Base-by-base conservation (phyloP, 1,140 invertebrate species). In the Lepidotrigona ventralis region DNA sequence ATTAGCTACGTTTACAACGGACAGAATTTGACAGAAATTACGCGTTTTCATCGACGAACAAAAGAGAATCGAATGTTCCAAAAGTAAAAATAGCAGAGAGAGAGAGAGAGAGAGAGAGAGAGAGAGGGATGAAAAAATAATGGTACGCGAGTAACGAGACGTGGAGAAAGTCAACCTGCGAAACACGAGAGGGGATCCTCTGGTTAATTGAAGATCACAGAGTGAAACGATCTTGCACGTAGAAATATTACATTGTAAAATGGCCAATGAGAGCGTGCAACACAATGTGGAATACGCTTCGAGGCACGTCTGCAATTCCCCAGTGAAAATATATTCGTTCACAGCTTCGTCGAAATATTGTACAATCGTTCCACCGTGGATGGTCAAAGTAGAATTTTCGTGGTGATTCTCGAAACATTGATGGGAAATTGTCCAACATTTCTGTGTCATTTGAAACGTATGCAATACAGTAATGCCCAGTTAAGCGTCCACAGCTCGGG, bases 271-370 rank as follows among this genome's bases (percentile, higher is more conserved):
- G 53, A 23, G 56, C n/a, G 15, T 39, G 26, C 19, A 26, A 33
- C 46, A 71, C 51, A 15, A 78, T 78, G 77, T 78, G 33, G 56
- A 8, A 83, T 78, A 51, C 75, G 54, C 66, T 71, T 33, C 54
- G 3, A 83, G 46, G 74, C 39, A 69, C 5, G 76, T 60, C 29
- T 9, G 19, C 58, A 53, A 78, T 51, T 71, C 17, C 29, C 39
- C 39, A 46, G 39, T 54, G 54, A 60, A 83, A 69, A 21, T 58
- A 26, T 54, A 39, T 70, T 58, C 46, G 54, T 39, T 60, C 17
- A 64, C 26, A 70, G 53, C 19, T 39, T 19, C 6, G 19, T 33
- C 54, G 0, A 51, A 46, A 46, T 46, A 8, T 46, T 23, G 66
- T 70, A 23, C 39, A 68, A 82, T 51, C 58, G 39, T 60, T 58